Conservation (phyloP, 2,797 vertebrate genomes). For the Eleutherodactylus coqui region DNA sequence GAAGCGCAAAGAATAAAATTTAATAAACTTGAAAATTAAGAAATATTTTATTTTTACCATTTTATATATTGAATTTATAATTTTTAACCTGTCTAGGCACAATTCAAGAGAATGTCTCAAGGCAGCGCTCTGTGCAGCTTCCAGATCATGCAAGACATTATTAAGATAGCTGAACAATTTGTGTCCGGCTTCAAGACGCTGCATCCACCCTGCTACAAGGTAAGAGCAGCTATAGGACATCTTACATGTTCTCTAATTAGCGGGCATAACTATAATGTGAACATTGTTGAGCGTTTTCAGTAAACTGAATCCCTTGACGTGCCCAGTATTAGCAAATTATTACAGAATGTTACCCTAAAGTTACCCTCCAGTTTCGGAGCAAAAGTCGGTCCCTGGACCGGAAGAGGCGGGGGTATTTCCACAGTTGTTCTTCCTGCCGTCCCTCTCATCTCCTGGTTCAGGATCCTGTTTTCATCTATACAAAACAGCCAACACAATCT, state of each 20-base stretch:
- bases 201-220: conserved; percentile 68
- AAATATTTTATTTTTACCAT: not conserved
- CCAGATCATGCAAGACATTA: conserved; percentile 71
- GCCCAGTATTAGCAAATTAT: too few species aligned
- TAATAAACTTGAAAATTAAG: not conserved
- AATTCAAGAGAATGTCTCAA: conserved; percentile 75
- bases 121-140: conserved; percentile 70
- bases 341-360: too few species aligned
- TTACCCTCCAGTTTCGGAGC: too few species aligned
- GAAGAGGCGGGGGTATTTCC: too few species aligned
- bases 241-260: too few species aligned
- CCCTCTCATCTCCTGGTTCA: too few species aligned
- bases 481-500: too few species aligned
- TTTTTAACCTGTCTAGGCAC: conserved; percentile 65
- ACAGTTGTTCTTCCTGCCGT: too few species aligned
- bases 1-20: not conserved
- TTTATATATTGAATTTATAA: not conserved
- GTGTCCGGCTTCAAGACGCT: conserved; percentile 72
- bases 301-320: too few species aligned
- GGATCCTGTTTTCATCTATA: too few species aligned
- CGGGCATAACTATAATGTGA: not conserved
- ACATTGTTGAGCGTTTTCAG: too few species aligned
- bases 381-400: too few species aligned
- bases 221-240: conserved; percentile 64
- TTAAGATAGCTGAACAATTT: conserved; percentile 58